Percentiles rank a stretch among this genome's conserved stretches.
phyloP scores from a whole-genome alignment of 2,113 vertebrate species.

The Pseudopipra pipra region DNA sequence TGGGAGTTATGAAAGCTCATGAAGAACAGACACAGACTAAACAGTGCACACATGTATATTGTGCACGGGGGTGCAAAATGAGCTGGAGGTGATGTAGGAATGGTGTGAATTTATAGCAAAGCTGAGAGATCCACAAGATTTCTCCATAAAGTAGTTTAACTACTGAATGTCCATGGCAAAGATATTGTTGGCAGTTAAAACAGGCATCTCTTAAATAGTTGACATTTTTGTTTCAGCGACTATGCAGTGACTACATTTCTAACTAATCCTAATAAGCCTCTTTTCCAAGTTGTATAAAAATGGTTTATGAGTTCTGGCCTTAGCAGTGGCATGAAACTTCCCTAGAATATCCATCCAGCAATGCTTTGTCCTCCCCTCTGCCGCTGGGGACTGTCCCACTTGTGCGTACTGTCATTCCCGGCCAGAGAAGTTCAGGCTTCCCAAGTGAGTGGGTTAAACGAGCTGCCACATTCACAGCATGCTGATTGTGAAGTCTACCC shows the following conservation, averaged over 20 bases:
- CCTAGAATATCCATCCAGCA: neutral
- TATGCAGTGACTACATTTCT: neutral
- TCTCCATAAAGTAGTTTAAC: neutral
- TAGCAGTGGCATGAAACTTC: neutral
- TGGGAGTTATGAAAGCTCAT: neutral
- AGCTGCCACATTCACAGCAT: constrained; percentile 26
- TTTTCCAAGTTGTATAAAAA: constrained; percentile 38
- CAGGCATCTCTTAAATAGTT: constrained; percentile 17
- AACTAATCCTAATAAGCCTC: constrained; percentile 19
- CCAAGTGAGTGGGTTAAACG: neutral
- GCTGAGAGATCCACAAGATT: neutral
- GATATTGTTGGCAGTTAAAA: neutral
- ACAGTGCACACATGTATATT: constrained; percentile 11
- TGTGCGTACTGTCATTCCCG: neutral
- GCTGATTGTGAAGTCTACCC: constrained; percentile 27
- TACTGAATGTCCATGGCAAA: neutral
- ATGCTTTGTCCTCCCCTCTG: neutral
- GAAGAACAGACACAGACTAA: constrained; percentile 57
- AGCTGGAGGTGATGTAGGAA: constrained; percentile 32
- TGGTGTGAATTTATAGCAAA: constrained; percentile 17
- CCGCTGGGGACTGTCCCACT: neutral
- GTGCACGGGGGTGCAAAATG: neutral
- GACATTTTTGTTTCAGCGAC: constrained; percentile 20
- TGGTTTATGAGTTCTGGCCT: constrained; percentile 41
- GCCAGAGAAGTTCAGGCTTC: constrained; percentile 16